phyloP scores from a whole-genome alignment of 2,797 vertebrate genomes.

The Danio choprae region DNA sequence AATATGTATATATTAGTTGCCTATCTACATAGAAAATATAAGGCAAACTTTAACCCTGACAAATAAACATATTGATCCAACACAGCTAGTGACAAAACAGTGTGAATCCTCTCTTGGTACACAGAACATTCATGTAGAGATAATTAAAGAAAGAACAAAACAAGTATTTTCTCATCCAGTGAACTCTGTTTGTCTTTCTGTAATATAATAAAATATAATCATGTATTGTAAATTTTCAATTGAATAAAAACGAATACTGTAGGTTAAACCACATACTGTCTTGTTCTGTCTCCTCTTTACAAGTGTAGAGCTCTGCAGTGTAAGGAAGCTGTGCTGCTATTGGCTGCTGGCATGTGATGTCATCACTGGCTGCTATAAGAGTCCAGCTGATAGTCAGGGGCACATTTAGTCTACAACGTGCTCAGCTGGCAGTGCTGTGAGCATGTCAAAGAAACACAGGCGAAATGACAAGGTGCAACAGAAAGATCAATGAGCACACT shows the following conservation, averaged over 20 bases:
- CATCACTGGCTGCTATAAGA: conserved; percentile 62
- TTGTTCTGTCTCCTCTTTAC: neutral
- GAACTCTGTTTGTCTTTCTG: neutral
- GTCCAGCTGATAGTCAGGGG: conserved; percentile 56
- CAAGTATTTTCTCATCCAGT: neutral
- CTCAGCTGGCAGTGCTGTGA: conserved; percentile 34
- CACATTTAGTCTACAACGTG: conserved; percentile 59
- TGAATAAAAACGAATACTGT: neutral
- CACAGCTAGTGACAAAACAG: conserved; percentile 36
- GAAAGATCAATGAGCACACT: neutral
- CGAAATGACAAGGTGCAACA: conserved; percentile 35
- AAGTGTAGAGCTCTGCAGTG: conserved; percentile 28
- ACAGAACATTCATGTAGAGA: conserved; percentile 13
- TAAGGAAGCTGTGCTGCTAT: conserved; percentile 46
- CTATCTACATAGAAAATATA: neutral
- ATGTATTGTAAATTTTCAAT: neutral
- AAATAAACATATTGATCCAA: conserved; percentile 38
- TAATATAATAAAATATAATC: neutral
- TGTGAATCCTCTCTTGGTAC: neutral
- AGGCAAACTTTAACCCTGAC: neutral
- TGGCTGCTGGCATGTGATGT: conserved; percentile 63
- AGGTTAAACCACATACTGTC: neutral
- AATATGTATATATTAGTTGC: neutral
- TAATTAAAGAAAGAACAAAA: conserved; percentile 26
- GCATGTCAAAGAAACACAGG: conserved; percentile 54